phyloP scores from a whole-genome alignment of 1,140 invertebrate genomes.

The Araneus ventricosus region DNA sequence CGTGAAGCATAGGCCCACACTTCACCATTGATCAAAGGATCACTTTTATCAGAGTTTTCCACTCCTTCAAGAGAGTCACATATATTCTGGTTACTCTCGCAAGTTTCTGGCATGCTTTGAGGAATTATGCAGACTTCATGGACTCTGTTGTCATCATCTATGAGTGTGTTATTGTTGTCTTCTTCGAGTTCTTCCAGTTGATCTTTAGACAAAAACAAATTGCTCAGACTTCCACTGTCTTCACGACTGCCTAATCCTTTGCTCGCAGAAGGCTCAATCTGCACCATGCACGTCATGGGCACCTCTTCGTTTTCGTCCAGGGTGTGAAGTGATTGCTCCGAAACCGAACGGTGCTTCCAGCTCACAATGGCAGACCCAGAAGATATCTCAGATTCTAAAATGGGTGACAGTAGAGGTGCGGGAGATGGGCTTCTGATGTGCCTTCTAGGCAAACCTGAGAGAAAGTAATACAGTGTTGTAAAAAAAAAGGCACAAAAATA shows the following conservation, averaged over 20 bases:
- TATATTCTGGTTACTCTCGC: conserved; percentile 48
- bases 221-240: conserved; percentile 73
- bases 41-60: conserved; percentile 31
- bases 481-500: too few species aligned
- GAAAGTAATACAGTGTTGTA: background rate
- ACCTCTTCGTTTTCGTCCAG: conserved; percentile 71
- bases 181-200: conserved; percentile 49
- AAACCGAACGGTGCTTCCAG: conserved; percentile 73
- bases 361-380: conserved; percentile 71
- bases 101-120: conserved; percentile 1
- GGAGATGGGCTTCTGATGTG: conserved; percentile 66
- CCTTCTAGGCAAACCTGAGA: conserved; percentile 31
- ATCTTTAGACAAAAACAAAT: conserved; percentile 69
- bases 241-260: conserved; percentile 53
- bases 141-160: conserved; percentile 63
- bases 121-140: conserved; percentile 70
- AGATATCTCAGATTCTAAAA: conserved; percentile 71
- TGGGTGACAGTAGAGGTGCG: conserved; percentile 67
- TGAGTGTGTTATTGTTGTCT: conserved; percentile 54
- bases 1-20: conserved; percentile 68
- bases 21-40: conserved; percentile 61
- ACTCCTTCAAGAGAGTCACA: conserved; percentile 27
- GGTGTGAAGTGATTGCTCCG: conserved; percentile 68
- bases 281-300: conserved; percentile 29
- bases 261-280: conserved; percentile 42